Base-by-base conservation (phyloP, 2,113 vertebrate genomes). In the Trachemys scripta region DNA sequence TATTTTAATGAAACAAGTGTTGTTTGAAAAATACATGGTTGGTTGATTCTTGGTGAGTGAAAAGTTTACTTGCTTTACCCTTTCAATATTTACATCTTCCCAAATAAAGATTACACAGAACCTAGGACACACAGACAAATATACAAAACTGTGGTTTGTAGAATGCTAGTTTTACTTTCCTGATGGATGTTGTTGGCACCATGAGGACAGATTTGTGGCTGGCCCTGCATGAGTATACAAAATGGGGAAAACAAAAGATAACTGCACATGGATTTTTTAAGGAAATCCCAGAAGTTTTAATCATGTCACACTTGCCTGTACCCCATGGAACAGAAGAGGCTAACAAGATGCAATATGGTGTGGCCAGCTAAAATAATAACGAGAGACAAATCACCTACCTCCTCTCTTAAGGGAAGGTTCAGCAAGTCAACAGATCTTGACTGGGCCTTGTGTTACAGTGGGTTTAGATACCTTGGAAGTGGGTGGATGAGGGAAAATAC, bases 31-130 rank as follows among this genome's bases (percentile, higher is more conserved):
- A 88, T 82, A 76, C 29, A 93, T 69, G 31, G 88, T n/a, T 82
- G 38, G 56, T 17, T 80, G 11, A 69, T 10, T 53, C 13, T 5
- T 82, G 29, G 16, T 62, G 81, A 93, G 80, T 95, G 89, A 97
- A 97, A 97, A 97, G 81, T 86, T 96, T 90, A 84, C 82, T 91
- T 88, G 54, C 79, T 90, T 65, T 80, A 88, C 81, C 80, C 89
- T 45, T 10, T 31, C 45, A 50, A 38, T 76, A 82, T 86, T 93
- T 24, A 38, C 19, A 16, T 93, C 89, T 94, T 89, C 80, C 96
- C 89, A 92, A 97, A 85, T 75, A 96, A 54, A 89, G 80, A 85
- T 93, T 89, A 90, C 53, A 69, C 29, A 90, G 35, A n/a, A 93
- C 62, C 69, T 82, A 38, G 72, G 62, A 25, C 84, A 94, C 81